phyloP scores from a whole-genome alignment of 1,140 invertebrate genomes.

The Hycleus cichorii region DNA sequence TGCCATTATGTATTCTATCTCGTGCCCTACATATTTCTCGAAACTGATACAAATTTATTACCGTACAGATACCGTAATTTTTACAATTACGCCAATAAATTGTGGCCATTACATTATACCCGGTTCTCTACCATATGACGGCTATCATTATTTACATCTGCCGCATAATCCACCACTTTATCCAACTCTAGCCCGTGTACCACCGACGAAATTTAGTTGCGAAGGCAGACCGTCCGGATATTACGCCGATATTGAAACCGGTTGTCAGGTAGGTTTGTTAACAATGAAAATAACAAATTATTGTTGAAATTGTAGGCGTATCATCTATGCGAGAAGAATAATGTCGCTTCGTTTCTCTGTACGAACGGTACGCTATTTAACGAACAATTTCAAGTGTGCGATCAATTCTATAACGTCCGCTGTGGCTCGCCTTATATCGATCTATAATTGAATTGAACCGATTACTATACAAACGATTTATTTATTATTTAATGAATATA shows the following conservation, averaged over 20 bases:
- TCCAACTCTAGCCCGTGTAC: conserved; percentile 43
- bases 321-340: conserved; percentile 29
- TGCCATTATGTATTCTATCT: too few relatives aligned
- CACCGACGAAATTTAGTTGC: conserved; percentile 45
- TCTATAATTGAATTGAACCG: conserved; percentile 34
- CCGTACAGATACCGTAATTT: background rate
- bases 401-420: conserved; percentile 60
- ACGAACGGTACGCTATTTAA: conserved; percentile 44
- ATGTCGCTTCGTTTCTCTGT: conserved; percentile 28
- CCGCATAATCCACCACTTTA: conserved; percentile 48
- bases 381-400: conserved; percentile 54
- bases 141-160: conserved; percentile 49
- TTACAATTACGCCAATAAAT: background rate
- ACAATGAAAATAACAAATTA: background rate
- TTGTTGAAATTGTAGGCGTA: conserved; percentile 25
- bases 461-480: background rate
- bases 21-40: too few relatives aligned
- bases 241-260: conserved; percentile 47
- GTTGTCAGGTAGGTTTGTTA: conserved; percentile 44
- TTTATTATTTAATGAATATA: background rate
- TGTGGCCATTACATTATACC: conserved; percentile 29
- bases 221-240: conserved; percentile 41
- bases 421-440: conserved; percentile 51
- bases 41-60: too few relatives aligned
- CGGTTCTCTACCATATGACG: conserved; percentile 41